Evolutionary conservation across 2,797 vertebrate genomes (phyloP), one percentile per base, ranked within the genome.

Genomic region (Dermochelys coriacea): DNA sequence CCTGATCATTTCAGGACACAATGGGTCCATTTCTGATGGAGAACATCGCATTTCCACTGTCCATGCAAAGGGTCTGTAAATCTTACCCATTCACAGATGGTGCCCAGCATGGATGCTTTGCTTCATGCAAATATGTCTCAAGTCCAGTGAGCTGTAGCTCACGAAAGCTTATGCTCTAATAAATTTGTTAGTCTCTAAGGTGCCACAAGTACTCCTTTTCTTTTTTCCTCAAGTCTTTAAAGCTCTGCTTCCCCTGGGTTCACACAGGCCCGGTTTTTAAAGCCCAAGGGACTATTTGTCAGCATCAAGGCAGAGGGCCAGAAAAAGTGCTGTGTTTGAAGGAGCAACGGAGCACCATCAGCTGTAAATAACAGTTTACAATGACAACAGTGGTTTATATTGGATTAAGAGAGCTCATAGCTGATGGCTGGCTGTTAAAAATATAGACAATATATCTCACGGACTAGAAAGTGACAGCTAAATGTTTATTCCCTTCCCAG

Each of bases 371-470:
- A 92, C 88, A 16, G 18, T 88, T 71, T 82, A 49, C 55, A 80
- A 86, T 74, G 92, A 94, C 97, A 97, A 93, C 95, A 86, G 83
- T 34, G 78, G 94, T 92, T 96, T 95, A 96, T 80, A 91, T 29
- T 47, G 89, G 93, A 93, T 89, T 77, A 92, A 71, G 64, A 7
- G 1, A 52, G 41, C 80, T 93, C 93, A 94, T 92, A 80, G 25
- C 57, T 0, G 1, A 88, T 23, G 55, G 50, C 59, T 47, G 29
- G 9, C 52, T 29, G 5, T 51, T 29, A 45, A 29, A 71, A 51
- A n/a, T 31, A 57, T 61, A 55, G 29, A 12, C 34, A 12, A 29
- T 29, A 9, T 19, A 15, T 50, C 9, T 50, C 47, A 8, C 3
- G 47, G 27, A 23, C 31, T 51, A 21, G 31, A 50, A 50, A 49